Evolutionary conservation across 1,140 invertebrate genomes (phyloP), one percentile per base, ranked within the genome.

Genomic region (Theocolax elegans): DNA sequence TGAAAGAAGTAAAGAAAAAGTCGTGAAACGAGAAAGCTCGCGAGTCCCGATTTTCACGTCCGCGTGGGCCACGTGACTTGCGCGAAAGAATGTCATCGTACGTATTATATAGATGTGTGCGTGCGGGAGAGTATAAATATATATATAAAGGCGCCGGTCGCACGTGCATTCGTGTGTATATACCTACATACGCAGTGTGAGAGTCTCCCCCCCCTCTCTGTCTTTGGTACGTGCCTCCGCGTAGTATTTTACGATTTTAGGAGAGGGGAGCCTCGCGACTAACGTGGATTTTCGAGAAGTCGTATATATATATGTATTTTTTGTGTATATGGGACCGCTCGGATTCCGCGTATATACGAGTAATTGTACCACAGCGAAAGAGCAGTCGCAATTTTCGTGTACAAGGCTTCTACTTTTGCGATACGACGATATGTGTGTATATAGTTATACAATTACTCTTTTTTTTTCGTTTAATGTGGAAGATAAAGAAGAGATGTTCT

Each of bases 41-140:
- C 25, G 40, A 23, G 4, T 19, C 62, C 46, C 66, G 56, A 60
- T 68, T 68, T 60, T 60, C 46, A 68, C 58, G 31, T 67, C 44
- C 21, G 23, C 46, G 40, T n/a, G 3, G 12, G 1, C 44, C 67
- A 63, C 48, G 59, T 69, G 67, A 56, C 58, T 44, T 10, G 13
- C 19, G 59, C 59, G 7, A 63, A 69, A 69, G 53, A 71, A 59
- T 71, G 51, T 71, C 68, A 64, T 65, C 42, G 23, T 46, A 46
- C 15, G 6, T n/a, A n/a, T n/a, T n/a, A n/a, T n/a, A n/a, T n/a
- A n/a, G n/a, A n/a, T n/a, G n/a, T n/a, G n/a, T n/a, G n/a, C n/a
- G 29, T 21, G 27, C 17, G 15, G 17, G 12, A 13, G 44, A 27
- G n/a, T 35, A 42, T 53, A 49, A 10, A 31, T 17, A 4, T 48